Percentiles rank a stretch among this genome's conserved stretches.
phyloP scores from a whole-genome alignment of 2,888 invertebrate genomes.

The Cosmopolites sordidus region DNA sequence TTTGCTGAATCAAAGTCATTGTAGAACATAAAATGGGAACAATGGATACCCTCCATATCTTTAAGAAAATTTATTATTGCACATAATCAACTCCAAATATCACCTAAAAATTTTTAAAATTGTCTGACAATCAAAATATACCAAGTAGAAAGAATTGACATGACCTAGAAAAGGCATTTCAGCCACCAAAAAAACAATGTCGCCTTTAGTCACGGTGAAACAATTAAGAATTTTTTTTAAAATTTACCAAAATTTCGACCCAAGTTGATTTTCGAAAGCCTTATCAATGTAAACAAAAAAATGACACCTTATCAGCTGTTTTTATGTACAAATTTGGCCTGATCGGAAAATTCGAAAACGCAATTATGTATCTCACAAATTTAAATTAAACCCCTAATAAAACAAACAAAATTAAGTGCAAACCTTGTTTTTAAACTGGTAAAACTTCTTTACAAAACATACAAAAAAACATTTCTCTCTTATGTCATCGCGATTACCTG shows the following conservation, averaged over 20 bases:
- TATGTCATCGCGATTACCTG: conserved; percentile 9
- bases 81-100: conserved; percentile 14
- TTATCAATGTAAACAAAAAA: conserved; percentile 10
- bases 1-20: conserved; percentile 91
- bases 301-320: conserved; percentile 18
- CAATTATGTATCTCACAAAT: background rate
- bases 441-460: conserved; percentile 6
- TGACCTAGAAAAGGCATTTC: conserved; percentile 16
- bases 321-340: conserved; percentile 7
- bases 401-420: background rate
- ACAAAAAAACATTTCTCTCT: conserved; percentile 8
- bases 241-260: background rate
- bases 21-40: conserved; percentile 75
- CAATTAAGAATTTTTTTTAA: background rate
- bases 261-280: background rate
- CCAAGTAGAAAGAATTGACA: conserved; percentile 7
- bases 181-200: background rate
- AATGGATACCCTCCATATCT: conserved; percentile 53
- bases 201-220: background rate
- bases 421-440: conserved; percentile 12
- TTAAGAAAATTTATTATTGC: conserved; percentile 4
- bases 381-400: background rate
- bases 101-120: conserved; percentile 9
- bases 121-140: conserved; percentile 5
- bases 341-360: background rate